Evolutionary conservation across 2,888 invertebrate species (phyloP).

Genomic region (Scelioninae gen. 1): DNA sequence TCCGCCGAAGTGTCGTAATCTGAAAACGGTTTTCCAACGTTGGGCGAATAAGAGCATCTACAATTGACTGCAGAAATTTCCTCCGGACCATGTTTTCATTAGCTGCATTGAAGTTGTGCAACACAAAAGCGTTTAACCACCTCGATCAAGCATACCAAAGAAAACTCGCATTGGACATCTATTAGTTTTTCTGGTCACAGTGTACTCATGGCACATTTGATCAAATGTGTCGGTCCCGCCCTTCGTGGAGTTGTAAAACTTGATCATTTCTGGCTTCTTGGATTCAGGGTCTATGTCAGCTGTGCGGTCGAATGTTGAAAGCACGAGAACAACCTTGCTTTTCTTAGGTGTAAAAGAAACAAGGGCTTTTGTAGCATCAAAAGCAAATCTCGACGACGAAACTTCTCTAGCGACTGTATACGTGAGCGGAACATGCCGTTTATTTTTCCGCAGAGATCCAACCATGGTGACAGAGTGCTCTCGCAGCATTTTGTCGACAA

Average conservation of each 20-base stretch:
- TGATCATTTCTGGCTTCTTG: slow-evolving; percentile 3
- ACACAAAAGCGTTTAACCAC: slow-evolving; percentile 69
- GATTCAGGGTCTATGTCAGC: too few relatives aligned
- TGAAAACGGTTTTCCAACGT: too few relatives aligned
- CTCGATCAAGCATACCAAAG: slow-evolving; percentile 48
- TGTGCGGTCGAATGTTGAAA: neutral
- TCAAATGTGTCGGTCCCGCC: slow-evolving; percentile 1
- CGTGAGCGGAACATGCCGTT: too few relatives aligned
- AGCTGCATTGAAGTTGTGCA: slow-evolving; percentile 17
- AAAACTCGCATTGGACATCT: slow-evolving; percentile 12
- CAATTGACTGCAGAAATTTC: slow-evolving; percentile 12
- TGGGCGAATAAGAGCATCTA: slow-evolving; percentile 3
- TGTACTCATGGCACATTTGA: neutral
- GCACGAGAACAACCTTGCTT: neutral
- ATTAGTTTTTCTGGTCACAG: neutral
- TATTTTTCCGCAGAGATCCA: too few relatives aligned
- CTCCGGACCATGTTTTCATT: slow-evolving; percentile 22
- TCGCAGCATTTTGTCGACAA: too few relatives aligned
- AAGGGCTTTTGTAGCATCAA: too few relatives aligned
- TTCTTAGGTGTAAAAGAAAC: too few relatives aligned
- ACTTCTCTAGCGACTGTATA: too few relatives aligned
- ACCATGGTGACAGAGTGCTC: too few relatives aligned
- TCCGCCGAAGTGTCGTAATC: too few relatives aligned
- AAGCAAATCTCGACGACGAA: too few relatives aligned
- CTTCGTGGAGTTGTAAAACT: slow-evolving; percentile 8